Percentiles rank a stretch among this genome's conserved stretches.
phyloP scores from a whole-genome alignment of 2,888 invertebrate species.

The Exephanes ischioxanthus region DNA sequence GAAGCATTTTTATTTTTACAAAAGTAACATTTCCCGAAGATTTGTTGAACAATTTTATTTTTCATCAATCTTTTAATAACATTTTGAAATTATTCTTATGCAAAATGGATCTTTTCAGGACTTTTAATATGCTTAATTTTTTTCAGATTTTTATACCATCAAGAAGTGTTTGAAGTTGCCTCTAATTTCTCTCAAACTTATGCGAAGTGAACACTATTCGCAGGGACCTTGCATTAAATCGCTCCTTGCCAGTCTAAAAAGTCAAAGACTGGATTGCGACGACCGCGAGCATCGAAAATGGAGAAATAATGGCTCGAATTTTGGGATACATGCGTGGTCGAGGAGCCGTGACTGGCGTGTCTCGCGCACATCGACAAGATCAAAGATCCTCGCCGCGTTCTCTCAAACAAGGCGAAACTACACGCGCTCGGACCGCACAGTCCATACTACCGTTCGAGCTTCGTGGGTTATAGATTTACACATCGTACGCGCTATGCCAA shows the following conservation, averaged over 20 bases:
- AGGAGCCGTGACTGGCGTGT: conserved; percentile 63
- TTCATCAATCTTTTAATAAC: too few species aligned
- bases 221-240: neutral
- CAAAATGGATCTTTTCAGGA: too few species aligned
- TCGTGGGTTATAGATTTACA: neutral
- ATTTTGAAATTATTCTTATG: too few species aligned
- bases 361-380: conserved; percentile 59
- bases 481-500: neutral
- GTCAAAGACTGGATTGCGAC: conserved; percentile 55
- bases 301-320: conserved; percentile 39
- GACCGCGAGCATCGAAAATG: conserved; percentile 46
- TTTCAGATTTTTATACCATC: too few species aligned
- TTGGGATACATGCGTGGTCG: conserved; percentile 12
- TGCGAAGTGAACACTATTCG: too few species aligned
- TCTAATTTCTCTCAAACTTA: too few species aligned
- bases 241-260: conserved; percentile 58
- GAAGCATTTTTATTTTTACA: too few species aligned
- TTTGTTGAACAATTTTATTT: too few species aligned
- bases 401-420: conserved; percentile 27
- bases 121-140: too few species aligned
- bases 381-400: conserved; percentile 64
- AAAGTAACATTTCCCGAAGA: too few species aligned
- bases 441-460: neutral
- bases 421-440: neutral
- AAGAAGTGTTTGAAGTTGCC: too few species aligned